Evolutionary conservation across 1,140 invertebrate genomes (phyloP).

Genomic region (Dendrolimus kikuchii): DNA sequence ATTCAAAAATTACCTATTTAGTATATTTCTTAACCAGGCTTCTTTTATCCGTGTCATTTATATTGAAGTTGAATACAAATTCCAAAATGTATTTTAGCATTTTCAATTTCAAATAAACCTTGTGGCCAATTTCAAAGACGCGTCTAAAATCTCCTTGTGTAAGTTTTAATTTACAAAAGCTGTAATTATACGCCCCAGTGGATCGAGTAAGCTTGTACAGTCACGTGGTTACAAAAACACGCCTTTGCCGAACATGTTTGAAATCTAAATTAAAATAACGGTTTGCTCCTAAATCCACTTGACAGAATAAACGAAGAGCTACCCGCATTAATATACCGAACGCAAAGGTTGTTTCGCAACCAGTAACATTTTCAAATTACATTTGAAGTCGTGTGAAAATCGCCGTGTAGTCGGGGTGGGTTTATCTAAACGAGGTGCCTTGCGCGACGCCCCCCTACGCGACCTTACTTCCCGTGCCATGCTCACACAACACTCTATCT

Average conservation of each 20-base stretch:
- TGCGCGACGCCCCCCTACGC: background rate
- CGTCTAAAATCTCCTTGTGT: too few species aligned
- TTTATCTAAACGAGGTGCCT: slow-evolving; percentile 23
- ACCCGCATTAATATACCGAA: slow-evolving; percentile 7
- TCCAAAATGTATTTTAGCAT: too few species aligned
- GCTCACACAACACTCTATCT: slow-evolving; percentile 9
- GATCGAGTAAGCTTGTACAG: background rate
- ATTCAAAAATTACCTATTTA: too few species aligned
- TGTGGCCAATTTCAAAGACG: too few species aligned
- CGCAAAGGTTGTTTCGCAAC: slow-evolving; percentile 9
- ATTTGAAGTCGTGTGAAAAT: slow-evolving; percentile 19
- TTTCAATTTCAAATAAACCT: too few species aligned
- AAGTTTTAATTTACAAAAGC: background rate
- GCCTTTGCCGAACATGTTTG: too few species aligned
- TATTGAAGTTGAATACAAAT: too few species aligned
- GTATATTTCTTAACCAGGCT: too few species aligned
- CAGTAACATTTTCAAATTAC: slow-evolving; percentile 22
- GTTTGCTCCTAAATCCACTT: slow-evolving; percentile 8
- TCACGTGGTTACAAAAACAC: too few species aligned
- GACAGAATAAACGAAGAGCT: slow-evolving; percentile 10
- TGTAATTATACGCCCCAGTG: background rate
- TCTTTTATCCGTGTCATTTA: too few species aligned
- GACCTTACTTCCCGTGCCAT: slow-evolving; percentile 6
- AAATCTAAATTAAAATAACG: background rate
- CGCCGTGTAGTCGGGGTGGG: slow-evolving; percentile 9